phyloP scores from a whole-genome alignment of 2,113 vertebrate species.

The pig (Sus scrofa) region DNA sequence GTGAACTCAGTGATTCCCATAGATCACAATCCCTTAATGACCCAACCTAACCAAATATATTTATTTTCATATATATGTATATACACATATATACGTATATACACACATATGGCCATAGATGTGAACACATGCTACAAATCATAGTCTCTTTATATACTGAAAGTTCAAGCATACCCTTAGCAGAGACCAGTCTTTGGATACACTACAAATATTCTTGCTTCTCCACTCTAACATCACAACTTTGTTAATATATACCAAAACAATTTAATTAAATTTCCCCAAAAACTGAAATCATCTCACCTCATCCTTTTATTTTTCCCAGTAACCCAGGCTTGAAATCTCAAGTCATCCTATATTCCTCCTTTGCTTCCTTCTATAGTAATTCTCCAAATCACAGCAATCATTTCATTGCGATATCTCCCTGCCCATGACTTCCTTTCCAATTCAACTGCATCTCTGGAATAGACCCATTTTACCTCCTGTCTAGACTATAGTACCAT shows the following conservation, averaged over 20 bases:
- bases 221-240: neutral
- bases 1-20: neutral
- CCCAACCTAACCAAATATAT: neutral
- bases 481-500: neutral
- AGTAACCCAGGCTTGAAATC: neutral
- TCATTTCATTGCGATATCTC: neutral
- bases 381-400: neutral
- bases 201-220: neutral
- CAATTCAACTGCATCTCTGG: neutral
- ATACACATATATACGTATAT: neutral
- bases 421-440: neutral
- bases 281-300: neutral
- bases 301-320: neutral
- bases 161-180: neutral
- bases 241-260: neutral
- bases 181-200: neutral
- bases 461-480: neutral
- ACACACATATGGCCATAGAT: neutral
- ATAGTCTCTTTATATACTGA: neutral
- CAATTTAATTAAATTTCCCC: neutral
- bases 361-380: neutral
- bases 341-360: neutral
- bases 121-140: neutral
- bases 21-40: neutral
- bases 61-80: neutral